These are phyloP conservation scores for Monopterus albus DNA, from an alignment of 2,113 vertebrate species.

Conservation along the genomic window DNA sequence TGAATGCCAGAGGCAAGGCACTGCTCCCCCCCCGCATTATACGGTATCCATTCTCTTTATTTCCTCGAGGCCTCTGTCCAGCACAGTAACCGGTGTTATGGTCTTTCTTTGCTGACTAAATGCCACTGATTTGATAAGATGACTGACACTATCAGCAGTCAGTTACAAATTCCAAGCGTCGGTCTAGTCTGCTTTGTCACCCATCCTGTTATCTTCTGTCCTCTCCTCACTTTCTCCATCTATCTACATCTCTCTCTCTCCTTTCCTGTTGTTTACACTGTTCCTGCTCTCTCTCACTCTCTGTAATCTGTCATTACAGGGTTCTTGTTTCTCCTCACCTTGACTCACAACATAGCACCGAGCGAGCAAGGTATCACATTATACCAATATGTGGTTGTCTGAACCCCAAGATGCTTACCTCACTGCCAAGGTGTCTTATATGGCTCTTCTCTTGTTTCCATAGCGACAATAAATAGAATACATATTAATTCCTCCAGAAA, in stretches of 20 bases:
- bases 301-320: slow-evolving; percentile 36
- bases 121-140: slow-evolving; percentile 15
- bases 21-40: neutral
- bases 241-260: neutral
- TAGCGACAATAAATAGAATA: slow-evolving; percentile 58
- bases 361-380: slow-evolving; percentile 21
- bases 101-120: slow-evolving; percentile 31
- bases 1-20: slow-evolving; percentile 19
- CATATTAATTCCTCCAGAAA: slow-evolving; percentile 55
- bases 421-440: slow-evolving; percentile 24
- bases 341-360: neutral
- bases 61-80: slow-evolving; percentile 15
- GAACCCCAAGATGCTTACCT: slow-evolving; percentile 43
- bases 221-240: neutral
- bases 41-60: neutral
- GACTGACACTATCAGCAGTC: slow-evolving; percentile 30
- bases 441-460: slow-evolving; percentile 62
- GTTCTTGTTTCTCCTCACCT: slow-evolving; percentile 52
- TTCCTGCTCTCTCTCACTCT: slow-evolving; percentile 14
- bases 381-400: slow-evolving; percentile 17
- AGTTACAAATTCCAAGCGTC: slow-evolving; percentile 13
- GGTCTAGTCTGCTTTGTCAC: slow-evolving; percentile 6
- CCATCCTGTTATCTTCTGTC: slow-evolving; percentile 16
- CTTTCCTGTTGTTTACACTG: slow-evolving; percentile 20
- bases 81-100: slow-evolving; percentile 17